Percentiles rank a stretch among this genome's conserved stretches.
phyloP scores from a whole-genome alignment of 2,888 invertebrate species.

The Eudemis profundana region DNA sequence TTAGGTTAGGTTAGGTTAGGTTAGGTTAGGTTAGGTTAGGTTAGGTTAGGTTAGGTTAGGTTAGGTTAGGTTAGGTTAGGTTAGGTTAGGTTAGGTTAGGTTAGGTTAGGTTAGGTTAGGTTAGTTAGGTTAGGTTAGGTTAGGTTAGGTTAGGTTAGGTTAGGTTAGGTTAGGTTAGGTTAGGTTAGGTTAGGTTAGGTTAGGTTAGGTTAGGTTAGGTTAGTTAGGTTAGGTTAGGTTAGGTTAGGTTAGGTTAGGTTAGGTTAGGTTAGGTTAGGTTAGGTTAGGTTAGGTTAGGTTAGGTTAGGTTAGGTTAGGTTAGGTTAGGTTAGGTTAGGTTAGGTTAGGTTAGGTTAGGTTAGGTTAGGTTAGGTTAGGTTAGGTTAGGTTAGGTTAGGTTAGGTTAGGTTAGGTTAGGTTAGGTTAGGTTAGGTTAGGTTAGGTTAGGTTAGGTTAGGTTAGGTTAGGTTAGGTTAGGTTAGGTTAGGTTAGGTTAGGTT shows the following conservation, averaged over 20 bases:
- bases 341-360: conserved; percentile 4
- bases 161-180: background rate
- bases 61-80: background rate
- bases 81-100: too few relatives aligned
- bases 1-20: conserved; percentile 14
- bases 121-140: too few relatives aligned
- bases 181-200: conserved; percentile 4
- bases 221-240: conserved; percentile 4
- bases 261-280: conserved; percentile 4
- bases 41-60: too few relatives aligned
- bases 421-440: conserved; percentile 4
- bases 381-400: conserved; percentile 4
- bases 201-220: conserved; percentile 4
- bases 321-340: conserved; percentile 4
- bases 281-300: conserved; percentile 4
- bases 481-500: conserved; percentile 4
- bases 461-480: conserved; percentile 4
- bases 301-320: conserved; percentile 4
- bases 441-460: conserved; percentile 4
- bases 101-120: too few relatives aligned
- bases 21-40: conserved; percentile 3
- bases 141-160: background rate
- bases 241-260: conserved; percentile 4
- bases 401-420: conserved; percentile 4
- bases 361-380: conserved; percentile 4